phyloP scores from a whole-genome alignment of 1,140 invertebrate genomes.

The Trichonephila clavata region DNA sequence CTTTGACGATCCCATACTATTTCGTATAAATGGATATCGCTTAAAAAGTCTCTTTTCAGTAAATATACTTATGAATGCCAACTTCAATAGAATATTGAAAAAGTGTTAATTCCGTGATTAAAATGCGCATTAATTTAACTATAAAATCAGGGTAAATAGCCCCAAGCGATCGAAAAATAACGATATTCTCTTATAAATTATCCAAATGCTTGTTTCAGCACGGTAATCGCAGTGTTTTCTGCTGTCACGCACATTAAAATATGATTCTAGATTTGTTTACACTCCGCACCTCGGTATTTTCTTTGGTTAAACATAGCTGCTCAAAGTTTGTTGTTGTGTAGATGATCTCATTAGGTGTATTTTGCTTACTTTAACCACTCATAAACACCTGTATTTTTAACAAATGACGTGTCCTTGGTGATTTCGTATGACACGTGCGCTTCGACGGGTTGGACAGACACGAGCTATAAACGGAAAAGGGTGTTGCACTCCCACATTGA shows the following conservation, averaged over 20 bases:
- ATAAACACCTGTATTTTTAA: constrained; percentile 41
- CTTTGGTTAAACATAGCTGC: constrained; percentile 4
- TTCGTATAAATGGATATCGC: no score
- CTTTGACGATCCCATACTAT: no score
- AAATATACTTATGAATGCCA: no score
- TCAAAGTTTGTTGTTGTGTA: constrained; percentile 2
- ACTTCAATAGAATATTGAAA: no score
- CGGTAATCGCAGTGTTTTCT: no score
- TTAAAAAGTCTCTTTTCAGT: no score
- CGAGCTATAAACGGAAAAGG: constrained; percentile 11
- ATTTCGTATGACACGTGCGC: not conserved
- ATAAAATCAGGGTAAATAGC: no score
- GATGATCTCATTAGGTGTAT: not conserved
- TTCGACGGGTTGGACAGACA: constrained; percentile 16
- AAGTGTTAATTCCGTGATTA: no score
- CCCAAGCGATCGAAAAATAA: no score
- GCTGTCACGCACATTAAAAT: not conserved
- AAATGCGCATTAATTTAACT: no score
- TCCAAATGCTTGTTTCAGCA: no score
- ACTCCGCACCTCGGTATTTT: not conserved
- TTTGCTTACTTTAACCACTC: not conserved
- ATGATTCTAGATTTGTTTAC: not conserved
- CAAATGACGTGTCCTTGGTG: not conserved
- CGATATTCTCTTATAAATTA: no score
- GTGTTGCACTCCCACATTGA: not conserved